phyloP scores from a whole-genome alignment of 1,140 invertebrate species.

The Apis dorsata region DNA sequence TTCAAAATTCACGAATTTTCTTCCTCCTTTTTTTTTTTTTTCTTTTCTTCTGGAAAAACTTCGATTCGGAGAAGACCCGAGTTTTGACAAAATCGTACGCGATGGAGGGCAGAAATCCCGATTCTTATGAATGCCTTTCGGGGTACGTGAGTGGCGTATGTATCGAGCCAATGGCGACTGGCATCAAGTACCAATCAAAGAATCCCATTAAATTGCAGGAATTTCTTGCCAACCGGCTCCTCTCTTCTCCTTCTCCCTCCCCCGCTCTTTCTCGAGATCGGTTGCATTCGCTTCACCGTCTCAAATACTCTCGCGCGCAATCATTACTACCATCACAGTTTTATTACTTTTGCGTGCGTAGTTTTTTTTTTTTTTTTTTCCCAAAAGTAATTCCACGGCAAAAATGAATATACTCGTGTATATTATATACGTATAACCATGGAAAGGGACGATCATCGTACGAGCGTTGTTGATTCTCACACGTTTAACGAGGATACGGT shows the following conservation, averaged over 20 bases:
- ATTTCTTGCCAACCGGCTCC: slow-evolving; percentile 75
- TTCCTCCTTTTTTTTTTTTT: too few relatives aligned
- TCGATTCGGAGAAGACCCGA: not conserved
- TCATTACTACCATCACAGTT: slow-evolving; percentile 35
- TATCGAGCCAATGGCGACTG: slow-evolving; percentile 71
- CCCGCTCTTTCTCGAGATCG: slow-evolving; percentile 39
- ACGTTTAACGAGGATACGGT: slow-evolving; percentile 19
- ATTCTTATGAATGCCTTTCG: slow-evolving; percentile 71
- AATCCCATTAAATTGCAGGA: slow-evolving; percentile 78
- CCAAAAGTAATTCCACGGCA: slow-evolving; percentile 39
- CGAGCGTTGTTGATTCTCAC: too few relatives aligned
- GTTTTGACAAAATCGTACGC: slow-evolving; percentile 23
- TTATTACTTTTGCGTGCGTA: slow-evolving; percentile 56
- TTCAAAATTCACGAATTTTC: not conserved
- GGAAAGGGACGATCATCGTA: not conserved
- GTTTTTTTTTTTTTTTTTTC: slow-evolving; percentile 51
- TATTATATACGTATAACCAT: too few relatives aligned
- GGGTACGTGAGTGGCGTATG: slow-evolving; percentile 74
- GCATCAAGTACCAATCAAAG: slow-evolving; percentile 78
- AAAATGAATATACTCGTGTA: slow-evolving; percentile 21
- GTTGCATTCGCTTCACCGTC: slow-evolving; percentile 12
- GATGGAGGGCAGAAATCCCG: slow-evolving; percentile 66
- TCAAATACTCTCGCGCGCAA: not conserved
- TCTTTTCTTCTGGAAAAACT: too few relatives aligned
- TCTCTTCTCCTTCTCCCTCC: slow-evolving; percentile 51